phyloP scores from a whole-genome alignment of 2,797 vertebrate species.

The Limosa lapponica region DNA sequence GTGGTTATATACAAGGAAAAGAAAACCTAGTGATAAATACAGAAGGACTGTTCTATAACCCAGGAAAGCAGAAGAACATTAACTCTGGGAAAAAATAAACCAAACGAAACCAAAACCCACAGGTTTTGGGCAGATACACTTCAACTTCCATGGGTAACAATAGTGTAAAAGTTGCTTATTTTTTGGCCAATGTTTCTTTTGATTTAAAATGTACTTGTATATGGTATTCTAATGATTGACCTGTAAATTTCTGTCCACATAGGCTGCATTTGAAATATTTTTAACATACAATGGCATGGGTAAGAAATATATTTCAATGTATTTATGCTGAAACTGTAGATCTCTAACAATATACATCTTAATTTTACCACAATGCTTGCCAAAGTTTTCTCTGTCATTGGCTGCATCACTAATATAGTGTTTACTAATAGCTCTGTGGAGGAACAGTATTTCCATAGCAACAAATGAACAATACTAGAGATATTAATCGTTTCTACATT shows the following conservation, averaged over 20 bases:
- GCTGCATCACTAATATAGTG: conserved; percentile 57
- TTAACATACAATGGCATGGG: background rate
- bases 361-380: conserved; percentile 44
- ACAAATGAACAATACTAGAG: conserved; percentile 75
- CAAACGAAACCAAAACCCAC: background rate
- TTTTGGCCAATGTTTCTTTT: background rate
- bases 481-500: conserved; percentile 76
- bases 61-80: background rate
- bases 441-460: conserved; percentile 76
- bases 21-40: background rate
- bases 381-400: conserved; percentile 65
- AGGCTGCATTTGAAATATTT: background rate
- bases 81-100: background rate
- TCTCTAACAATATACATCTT: conserved; percentile 10
- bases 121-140: background rate
- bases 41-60: background rate
- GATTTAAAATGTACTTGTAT: background rate
- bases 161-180: background rate
- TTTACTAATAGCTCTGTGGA: conserved; percentile 72
- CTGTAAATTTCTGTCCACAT: background rate
- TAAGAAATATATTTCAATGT: background rate
- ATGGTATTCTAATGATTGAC: background rate
- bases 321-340: conserved; percentile 2
- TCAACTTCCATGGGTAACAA: background rate
- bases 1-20: background rate